Base-by-base conservation (phyloP, 2,797 vertebrate genomes). In the Neosalanx taihuensis region DNA sequence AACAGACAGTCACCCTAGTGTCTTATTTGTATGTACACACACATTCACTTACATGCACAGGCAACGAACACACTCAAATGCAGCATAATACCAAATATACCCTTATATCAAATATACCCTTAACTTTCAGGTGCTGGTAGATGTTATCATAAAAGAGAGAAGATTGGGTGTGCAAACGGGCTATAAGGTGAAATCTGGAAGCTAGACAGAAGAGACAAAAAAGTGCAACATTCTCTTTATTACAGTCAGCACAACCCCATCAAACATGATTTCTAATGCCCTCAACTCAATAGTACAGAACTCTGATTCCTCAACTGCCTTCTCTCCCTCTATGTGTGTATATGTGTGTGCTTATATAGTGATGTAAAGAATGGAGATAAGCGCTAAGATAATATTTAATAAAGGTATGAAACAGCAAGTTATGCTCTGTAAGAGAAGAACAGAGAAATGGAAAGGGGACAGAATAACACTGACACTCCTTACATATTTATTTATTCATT, bases 121-220 rank as follows among this genome's bases (percentile, higher is more conserved):
- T 53, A 23, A 6, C 46, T 53, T 23, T 20, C 51, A 18, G 37
- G 46, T 61, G n/a, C 63, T 41, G 62, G 51, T 33, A 41, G 63
- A 65, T 46, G 20, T 72, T 53, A 65, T 72, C 35, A 35, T 37
- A 53, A 56, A 0, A 83, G 82, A 80, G 81, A 81, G 74, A 69
- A 70, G 76, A 20, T 0, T 72, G 69, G 78, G 73, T 70, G 76
- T 80, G 15, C 18, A 0, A 1, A 73, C 59, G 37, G 1, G 33
- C 77, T 80, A 76, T 46, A 82, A 78, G 73, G 75, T 71, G 69
- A 74, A 18, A 18, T 15, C 53, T n/a, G 17, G 17, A 5, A 12
- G 41, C 12, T 5, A 18, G 51, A 53, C 4, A 18, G 51, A 15
- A 51, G 49, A 17, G 49, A 6, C 20, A 59, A 59, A 59, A 59